Evolutionary conservation across 1,140 invertebrate species (phyloP), one percentile per base, ranked within the genome.

Genomic region (Popillia japonica): DNA sequence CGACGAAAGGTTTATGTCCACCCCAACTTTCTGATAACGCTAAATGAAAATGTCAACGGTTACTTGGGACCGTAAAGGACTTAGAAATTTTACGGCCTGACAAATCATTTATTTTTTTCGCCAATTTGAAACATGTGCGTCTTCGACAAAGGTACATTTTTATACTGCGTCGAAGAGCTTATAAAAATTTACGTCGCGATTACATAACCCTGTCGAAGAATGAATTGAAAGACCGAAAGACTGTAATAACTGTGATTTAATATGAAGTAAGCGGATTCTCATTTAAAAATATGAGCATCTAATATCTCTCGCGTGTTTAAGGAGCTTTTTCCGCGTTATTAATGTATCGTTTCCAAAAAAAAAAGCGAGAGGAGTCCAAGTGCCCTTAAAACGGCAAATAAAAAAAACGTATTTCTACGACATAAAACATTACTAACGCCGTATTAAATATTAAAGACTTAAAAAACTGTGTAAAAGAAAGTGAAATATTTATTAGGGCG

Each of bases 41-140:
- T 17, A 64, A 64, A 64, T 64, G 61, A 64, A 64, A 17, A 64
- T 22, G 61, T 64, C 61, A 64, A 64, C 61, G 61, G 20, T 64
- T 64, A 6, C 17, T 64, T 64, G 17, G 61, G 61, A 3, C n/a
- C 17, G 61, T 64, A 64, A 27, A 11, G 17, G 7, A 20, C 59
- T 22, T 10, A 22, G 59, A n/a, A 64, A 22, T 17, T 64, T 64
- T 64, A 64, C 22, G 61, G 17, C 7, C 7, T 11, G 23, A 64
- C 17, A 64, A 64, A 64, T 64, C 61, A 17, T 64, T 64, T 64
- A 64, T n/a, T 64, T 64, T 64, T 64, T 27, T 27, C n/a, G 23
- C 17, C 61, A 64, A 64, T 64, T 64, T 64, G 61, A 64, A 64
- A 64, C 61, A 64, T 22, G 61, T 17, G 44, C 17, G 44, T n/a